Evolutionary conservation across 2,797 vertebrate genomes (phyloP).

Genomic region (Syngnathus rostellatus): DNA sequence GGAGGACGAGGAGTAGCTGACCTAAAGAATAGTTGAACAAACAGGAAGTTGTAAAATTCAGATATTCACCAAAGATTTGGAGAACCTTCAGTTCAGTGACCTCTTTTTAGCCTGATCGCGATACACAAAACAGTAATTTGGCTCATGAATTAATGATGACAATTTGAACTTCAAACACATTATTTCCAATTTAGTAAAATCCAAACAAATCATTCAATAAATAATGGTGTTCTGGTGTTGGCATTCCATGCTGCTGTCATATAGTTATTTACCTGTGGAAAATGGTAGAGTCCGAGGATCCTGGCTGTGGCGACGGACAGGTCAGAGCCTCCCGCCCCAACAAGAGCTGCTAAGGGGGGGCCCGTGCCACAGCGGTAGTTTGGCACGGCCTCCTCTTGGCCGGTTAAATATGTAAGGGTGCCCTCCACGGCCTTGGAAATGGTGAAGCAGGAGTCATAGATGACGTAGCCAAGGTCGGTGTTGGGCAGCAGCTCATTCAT

Average conservation of each 20-base stretch:
- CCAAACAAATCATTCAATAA: too few species aligned
- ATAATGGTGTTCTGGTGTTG: background rate
- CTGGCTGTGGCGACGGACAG: constrained; percentile 78
- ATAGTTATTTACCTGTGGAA: constrained; percentile 70
- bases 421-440: constrained; percentile 81
- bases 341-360: constrained; percentile 67
- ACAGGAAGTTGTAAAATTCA: background rate
- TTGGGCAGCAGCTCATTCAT: constrained; percentile 66
- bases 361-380: constrained; percentile 78
- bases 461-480: constrained; percentile 76
- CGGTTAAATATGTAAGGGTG: constrained; percentile 75
- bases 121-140: too few species aligned
- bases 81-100: background rate
- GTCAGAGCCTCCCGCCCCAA: constrained; percentile 77
- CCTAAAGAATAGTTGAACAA: constrained; percentile 49
- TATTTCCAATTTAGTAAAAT: too few species aligned
- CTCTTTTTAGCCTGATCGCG: too few species aligned
- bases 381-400: constrained; percentile 79
- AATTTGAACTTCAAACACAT: too few species aligned
- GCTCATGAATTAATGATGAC: too few species aligned
- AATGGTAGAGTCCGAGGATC: constrained; percentile 79
- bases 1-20: constrained; percentile 76
- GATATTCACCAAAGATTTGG: background rate
- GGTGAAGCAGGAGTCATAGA: constrained; percentile 81
- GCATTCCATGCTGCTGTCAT: too few species aligned